Percentiles rank a stretch among this genome's conserved stretches.
Conservation (phyloP, 2,113 vertebrate species). For the Aplodontia rufa region DNA sequence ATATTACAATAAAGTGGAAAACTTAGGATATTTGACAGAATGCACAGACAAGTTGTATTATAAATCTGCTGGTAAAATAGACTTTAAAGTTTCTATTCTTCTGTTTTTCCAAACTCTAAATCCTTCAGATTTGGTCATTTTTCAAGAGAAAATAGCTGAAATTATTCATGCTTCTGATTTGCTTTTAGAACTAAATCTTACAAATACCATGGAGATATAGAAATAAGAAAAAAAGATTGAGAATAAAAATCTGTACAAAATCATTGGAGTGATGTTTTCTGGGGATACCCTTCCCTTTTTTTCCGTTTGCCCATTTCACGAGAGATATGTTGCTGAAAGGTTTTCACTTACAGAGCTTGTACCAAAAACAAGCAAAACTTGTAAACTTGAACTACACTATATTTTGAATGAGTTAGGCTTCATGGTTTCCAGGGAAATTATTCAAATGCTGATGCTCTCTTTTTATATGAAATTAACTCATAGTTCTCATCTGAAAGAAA, state of each 20-base stretch:
- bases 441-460: neutral
- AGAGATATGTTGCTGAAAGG: neutral
- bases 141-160: slow-evolving; percentile 39
- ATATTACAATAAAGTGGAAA: neutral
- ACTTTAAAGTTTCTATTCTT: slow-evolving; percentile 8
- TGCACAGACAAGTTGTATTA: slow-evolving; percentile 38
- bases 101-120: slow-evolving; percentile 41
- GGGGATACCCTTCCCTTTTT: neutral
- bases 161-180: slow-evolving; percentile 54
- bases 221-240: neutral
- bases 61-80: slow-evolving; percentile 33
- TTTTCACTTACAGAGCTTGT: neutral
- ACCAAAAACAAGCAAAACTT: neutral
- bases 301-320: neutral
- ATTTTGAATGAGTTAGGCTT: neutral
- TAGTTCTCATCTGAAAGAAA: neutral
- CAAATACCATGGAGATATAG: neutral
- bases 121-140: slow-evolving; percentile 48
- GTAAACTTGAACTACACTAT: neutral
- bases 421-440: neutral
- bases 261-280: neutral
- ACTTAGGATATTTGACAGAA: neutral
- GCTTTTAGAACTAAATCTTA: slow-evolving; percentile 42
- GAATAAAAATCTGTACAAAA: slow-evolving; percentile 17
- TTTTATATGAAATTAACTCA: neutral